Base-by-base conservation (phyloP, 2,113 vertebrate species). In the Pseudolaguvia tuberculata region DNA sequence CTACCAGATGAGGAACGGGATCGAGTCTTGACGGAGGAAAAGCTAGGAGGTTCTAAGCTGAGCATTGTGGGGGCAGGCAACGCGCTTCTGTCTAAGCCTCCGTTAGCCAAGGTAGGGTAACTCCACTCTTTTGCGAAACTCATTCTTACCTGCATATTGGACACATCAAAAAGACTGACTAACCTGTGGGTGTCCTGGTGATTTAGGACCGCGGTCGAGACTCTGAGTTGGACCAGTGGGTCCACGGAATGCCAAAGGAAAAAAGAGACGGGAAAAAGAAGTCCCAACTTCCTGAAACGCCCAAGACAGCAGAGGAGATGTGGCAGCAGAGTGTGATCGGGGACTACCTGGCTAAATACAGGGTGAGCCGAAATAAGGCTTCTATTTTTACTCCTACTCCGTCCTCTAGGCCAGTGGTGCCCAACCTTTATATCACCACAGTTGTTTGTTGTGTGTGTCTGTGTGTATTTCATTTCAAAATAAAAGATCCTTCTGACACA, bases 291-390 rank as follows among this genome's bases (percentile, higher is more conserved):
- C 92, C 91, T 0, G 91, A 92, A 70, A 90, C 90, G 0, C 91
- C 92, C 0, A 92, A 89, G 58, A 93, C 91, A 0, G 88, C 92
- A 0, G 91, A 92, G 55, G 90, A 93, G 73, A 91, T 90, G 86
- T 93, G 91, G 91, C 91, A 92, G 70, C 89, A 89, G 80, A 91
- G 88, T 0, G 90, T 92, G 59, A 88, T 91, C 2, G 89, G 88
- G 42, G 91, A 93, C 81, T 92, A 91, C 75, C 82, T 92, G 78
- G 86, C 86, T 1, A 92, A 91, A 79, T 91, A 89, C 86, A 86
- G 90, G 83, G 91, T 92, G 75, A 86, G 88, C 13, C 12, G 12
- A 21, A 45, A 13, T 13, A 13, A 15, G 47, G 15, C 29, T 42
- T 42, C 7, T 42, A 9, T 42, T 42, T 42, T 9, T 42, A 42